phyloP scores from a whole-genome alignment of 2,113 vertebrate genomes.

The Desmodus rotundus region DNA sequence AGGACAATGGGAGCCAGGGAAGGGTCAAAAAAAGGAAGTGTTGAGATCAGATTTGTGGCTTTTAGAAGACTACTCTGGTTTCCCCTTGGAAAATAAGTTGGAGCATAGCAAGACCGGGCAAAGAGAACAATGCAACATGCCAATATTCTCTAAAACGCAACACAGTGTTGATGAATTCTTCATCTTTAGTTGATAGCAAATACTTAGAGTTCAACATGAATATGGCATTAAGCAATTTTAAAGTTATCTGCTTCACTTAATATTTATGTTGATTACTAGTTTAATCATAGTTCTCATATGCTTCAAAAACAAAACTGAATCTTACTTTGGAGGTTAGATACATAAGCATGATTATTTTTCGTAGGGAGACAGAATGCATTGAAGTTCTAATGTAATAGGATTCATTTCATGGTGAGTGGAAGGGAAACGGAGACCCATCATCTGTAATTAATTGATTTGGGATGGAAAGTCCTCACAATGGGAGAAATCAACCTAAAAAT shows the following conservation, averaged over 20 bases:
- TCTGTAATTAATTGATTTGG: neutral
- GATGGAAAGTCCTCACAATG: neutral
- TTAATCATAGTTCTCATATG: conserved; percentile 1
- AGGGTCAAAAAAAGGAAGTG: neutral
- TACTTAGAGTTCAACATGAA: neutral
- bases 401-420: neutral
- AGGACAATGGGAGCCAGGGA: neutral
- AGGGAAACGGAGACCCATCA: neutral
- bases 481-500: neutral
- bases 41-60: neutral
- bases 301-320: neutral
- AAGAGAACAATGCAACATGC: neutral
- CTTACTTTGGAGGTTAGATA: neutral
- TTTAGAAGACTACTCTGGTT: neutral
- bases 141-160: neutral
- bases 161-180: neutral
- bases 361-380: neutral
- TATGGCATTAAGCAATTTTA: conserved; percentile 7
- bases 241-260: conserved; percentile 37
- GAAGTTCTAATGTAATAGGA: neutral
- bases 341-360: neutral
- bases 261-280: conserved; percentile 4
- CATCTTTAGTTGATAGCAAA: neutral
- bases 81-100: neutral
- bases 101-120: neutral